A percentile compares a stretch with the other conserved stretches of the same genome.
Conservation (phyloP, 2,797 vertebrate species). For the Eleutherodactylus coqui region DNA sequence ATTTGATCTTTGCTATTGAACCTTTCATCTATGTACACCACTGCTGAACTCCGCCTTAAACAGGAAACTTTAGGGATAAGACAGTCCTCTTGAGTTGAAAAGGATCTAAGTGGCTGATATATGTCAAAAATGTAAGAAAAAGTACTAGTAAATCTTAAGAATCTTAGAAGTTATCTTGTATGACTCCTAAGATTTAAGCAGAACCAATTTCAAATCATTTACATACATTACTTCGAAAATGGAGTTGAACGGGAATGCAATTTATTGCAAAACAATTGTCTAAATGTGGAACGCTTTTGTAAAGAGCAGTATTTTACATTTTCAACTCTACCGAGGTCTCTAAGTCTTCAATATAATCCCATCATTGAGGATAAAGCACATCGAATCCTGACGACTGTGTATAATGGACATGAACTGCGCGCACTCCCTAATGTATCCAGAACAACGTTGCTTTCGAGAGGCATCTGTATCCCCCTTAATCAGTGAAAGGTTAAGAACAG, state of each 20-base stretch:
- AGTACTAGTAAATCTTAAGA: too few relatives aligned
- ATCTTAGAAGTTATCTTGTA: neutral
- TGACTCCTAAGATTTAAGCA: neutral
- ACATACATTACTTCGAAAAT: neutral
- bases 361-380: neutral
- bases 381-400: neutral
- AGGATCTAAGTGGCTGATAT: too few relatives aligned
- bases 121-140: too few relatives aligned
- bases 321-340: neutral
- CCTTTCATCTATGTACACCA: too few relatives aligned
- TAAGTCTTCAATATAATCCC: neutral
- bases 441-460: constrained; percentile 30
- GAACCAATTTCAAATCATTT: neutral
- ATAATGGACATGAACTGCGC: constrained; percentile 36
- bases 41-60: too few relatives aligned
- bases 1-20: too few relatives aligned
- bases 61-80: too few relatives aligned
- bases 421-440: neutral
- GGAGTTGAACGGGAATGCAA: neutral
- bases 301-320: neutral
- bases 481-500: constrained; percentile 53
- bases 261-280: constrained; percentile 8
- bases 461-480: constrained; percentile 45
- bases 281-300: neutral
- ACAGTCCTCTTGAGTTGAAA: too few relatives aligned